Base-by-base conservation (phyloP, 2,113 vertebrate species). In the Sylvietta virens region DNA sequence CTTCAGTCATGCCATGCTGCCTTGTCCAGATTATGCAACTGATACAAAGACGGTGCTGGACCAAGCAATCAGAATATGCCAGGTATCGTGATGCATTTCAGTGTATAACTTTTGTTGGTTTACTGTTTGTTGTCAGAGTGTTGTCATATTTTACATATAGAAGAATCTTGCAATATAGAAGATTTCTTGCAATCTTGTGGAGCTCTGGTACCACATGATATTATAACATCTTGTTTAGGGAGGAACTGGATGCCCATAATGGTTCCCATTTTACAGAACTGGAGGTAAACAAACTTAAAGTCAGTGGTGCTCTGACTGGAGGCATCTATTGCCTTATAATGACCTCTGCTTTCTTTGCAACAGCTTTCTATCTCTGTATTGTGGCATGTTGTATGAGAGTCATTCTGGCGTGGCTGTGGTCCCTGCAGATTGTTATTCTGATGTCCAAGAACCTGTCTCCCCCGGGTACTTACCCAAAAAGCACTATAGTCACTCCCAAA, bases 31-130 rank as follows among this genome's bases (percentile, higher is more conserved):
- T 97, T 99, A 99, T 88, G 98, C 92, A 88, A 99, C 99, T 5
- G 99, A 99, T 58, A 99, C 99, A 86, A 99, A 99, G 97, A 99
- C 99, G 0, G 99, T 99, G 51, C 97, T 99, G 97, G 99, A 99
- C 98, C 99, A 99, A 89, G 98, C 99, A 51, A 98, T 99, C 88
- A 98, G 99, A 95, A 98, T 99, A 95, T 99, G 99, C 95, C 99
- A 99, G 99, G 99, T 99, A 97, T 14, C 33, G 40, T 95, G 83
- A 28, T 66, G 54, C 47, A 60, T 96, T 93, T 69, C 92, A 33
- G 1, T 69, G 13, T 21, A 17, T 40, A 51, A 16, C 33, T 58
- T 24, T 22, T 50, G 23, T 33, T 95, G 37, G 2, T 71, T 69
- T 76, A 20, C 18, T 62, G 0, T 79, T 85, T 76, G 19, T 48